These are phyloP conservation scores for Bombus superbus DNA, from an alignment of 1,140 invertebrate species.

Conservation along the genomic window DNA sequence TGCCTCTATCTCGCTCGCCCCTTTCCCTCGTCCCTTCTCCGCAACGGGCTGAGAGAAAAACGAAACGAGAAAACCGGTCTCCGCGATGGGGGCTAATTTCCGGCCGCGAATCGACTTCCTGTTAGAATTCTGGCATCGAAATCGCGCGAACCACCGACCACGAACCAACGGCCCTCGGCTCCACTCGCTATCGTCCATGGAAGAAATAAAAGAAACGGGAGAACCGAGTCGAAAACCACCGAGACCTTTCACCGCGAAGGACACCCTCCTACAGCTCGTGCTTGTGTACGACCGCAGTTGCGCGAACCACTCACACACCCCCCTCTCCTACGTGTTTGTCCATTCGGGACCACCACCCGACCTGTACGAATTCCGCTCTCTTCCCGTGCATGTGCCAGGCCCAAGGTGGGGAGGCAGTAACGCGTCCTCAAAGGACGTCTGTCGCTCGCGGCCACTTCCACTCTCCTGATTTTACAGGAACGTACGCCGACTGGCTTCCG, in stretches of 20 bases:
- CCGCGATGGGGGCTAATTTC: constrained; percentile 60
- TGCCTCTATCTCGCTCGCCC: not conserved
- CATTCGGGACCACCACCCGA: constrained; percentile 25
- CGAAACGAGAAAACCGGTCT: constrained; percentile 47
- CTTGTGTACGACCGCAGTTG: constrained; percentile 67
- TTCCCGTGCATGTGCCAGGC: constrained; percentile 42
- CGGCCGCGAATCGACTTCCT: constrained; percentile 65
- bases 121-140: constrained; percentile 43
- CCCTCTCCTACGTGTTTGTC: constrained; percentile 7
- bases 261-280: constrained; percentile 34
- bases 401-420: constrained; percentile 28
- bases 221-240: constrained; percentile 35
- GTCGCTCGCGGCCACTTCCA: constrained; percentile 20
- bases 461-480: not conserved
- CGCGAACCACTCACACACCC: constrained; percentile 62
- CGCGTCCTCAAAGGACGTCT: constrained; percentile 38
- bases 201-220: not conserved
- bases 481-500: not conserved
- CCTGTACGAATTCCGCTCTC: constrained; percentile 57
- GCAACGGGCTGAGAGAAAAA: constrained; percentile 14
- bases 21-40: constrained; percentile 19
- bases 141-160: constrained; percentile 27
- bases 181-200: constrained; percentile 7
- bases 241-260: constrained; percentile 29
- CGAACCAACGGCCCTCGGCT: constrained; percentile 2